These are phyloP conservation scores for Zosterops pallidus DNA, from an alignment of 2,113 vertebrate species.

Conservation along the genomic window DNA sequence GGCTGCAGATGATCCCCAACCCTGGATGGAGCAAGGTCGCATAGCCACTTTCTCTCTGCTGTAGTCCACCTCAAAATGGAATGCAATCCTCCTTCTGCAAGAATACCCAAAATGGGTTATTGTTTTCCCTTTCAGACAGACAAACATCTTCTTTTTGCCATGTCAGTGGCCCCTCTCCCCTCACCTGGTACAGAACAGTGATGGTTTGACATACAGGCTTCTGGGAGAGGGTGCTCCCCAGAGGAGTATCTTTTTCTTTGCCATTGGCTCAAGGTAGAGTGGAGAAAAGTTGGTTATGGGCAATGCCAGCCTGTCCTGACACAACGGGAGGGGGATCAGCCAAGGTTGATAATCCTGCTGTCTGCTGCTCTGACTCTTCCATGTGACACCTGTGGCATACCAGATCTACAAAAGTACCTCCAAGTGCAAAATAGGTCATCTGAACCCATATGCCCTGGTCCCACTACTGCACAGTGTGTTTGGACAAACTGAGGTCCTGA, in stretches of 20 bases:
- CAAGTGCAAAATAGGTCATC: neutral
- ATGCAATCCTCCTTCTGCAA: neutral
- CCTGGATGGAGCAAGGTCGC: neutral
- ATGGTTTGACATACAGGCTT: neutral
- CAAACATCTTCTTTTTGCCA: neutral
- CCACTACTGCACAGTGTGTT: neutral
- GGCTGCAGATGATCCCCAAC: neutral
- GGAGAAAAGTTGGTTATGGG: neutral
- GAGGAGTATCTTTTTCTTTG: neutral
- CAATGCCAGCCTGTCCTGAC: neutral
- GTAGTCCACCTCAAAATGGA: neutral
- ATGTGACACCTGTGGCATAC: neutral
- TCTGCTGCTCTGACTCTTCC: neutral
- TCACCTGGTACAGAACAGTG: neutral
- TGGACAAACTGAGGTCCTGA: neutral
- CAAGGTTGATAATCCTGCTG: neutral
- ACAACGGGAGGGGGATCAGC: fast-evolving
- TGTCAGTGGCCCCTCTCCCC: neutral
- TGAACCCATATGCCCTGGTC: neutral
- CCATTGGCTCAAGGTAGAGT: neutral
- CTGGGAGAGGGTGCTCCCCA: neutral
- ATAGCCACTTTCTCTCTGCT: neutral
- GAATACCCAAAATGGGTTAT: neutral
- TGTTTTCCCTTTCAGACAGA: neutral
- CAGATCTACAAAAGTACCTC: neutral